Percentiles rank a stretch among this genome's conserved stretches.
Evolutionary conservation across 92 coral and sea anemone genomes (phyloP).

Genomic region (Porites rus): DNA sequence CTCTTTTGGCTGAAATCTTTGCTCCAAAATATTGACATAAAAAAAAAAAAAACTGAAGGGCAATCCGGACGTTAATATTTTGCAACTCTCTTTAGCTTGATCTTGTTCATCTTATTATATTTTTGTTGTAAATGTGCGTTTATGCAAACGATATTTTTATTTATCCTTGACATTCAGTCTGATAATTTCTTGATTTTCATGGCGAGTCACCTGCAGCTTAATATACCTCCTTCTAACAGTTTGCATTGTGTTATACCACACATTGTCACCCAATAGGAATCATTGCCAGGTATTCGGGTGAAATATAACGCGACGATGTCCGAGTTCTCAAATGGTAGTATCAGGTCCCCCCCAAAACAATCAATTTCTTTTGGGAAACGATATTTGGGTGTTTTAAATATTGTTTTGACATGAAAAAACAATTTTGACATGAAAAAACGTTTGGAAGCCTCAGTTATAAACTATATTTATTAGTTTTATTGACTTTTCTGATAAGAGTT

Average conservation of each 20-base stretch:
- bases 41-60: no score
- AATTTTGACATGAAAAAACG: neutral
- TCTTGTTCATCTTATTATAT: neutral
- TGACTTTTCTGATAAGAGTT: neutral
- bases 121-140: neutral
- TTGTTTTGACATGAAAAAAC: neutral
- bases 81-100: neutral
- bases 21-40: no score
- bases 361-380: neutral
- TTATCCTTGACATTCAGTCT: neutral
- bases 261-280: neutral
- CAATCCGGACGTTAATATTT: neutral
- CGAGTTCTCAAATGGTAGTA: neutral
- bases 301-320: neutral
- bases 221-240: conserved; percentile 17
- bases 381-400: neutral
- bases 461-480: neutral
- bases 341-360: neutral
- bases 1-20: no score
- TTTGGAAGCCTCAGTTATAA: no score
- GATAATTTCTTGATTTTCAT: neutral
- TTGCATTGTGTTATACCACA: conserved; percentile 14
- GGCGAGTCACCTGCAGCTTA: conserved; percentile 30
- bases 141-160: neutral
- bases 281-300: neutral